Conservation (phyloP, 2,113 vertebrate genomes). For the Marmota flaviventris region DNA sequence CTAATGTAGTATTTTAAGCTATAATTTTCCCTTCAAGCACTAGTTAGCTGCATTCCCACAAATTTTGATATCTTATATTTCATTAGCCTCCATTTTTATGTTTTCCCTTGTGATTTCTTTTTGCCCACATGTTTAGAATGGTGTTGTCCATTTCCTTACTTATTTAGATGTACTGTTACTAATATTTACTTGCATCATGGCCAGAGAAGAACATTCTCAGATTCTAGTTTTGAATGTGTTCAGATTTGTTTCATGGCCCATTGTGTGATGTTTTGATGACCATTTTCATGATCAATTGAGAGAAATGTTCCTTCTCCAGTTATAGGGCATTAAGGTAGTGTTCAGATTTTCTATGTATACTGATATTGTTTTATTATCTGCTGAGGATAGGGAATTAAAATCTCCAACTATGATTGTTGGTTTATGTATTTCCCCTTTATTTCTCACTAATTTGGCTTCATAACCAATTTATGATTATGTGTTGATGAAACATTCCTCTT, state of each 20-base stretch:
- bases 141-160: neutral
- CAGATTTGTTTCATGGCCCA: neutral
- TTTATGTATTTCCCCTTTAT: neutral
- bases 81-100: neutral
- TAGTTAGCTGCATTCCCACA: constrained; percentile 16
- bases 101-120: constrained; percentile 30
- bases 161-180: neutral
- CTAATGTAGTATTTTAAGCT: constrained; percentile 1
- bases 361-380: neutral
- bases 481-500: constrained; percentile 21
- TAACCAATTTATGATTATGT: constrained; percentile 36
- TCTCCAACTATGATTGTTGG: neutral
- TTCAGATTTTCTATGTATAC: constrained; percentile 21
- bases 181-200: neutral
- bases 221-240: constrained; percentile 34
- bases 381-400: neutral
- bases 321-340: neutral
- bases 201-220: neutral
- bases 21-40: neutral
- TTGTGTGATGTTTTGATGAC: constrained; percentile 19
- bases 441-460: constrained; percentile 26
- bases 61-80: constrained; percentile 37
- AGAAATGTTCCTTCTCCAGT: neutral
- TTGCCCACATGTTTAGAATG: constrained; percentile 21
- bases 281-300: neutral